Evolutionary conservation across 1,140 invertebrate species (phyloP), one percentile per base, ranked within the genome.

Genomic region (Maniola jurtina): DNA sequence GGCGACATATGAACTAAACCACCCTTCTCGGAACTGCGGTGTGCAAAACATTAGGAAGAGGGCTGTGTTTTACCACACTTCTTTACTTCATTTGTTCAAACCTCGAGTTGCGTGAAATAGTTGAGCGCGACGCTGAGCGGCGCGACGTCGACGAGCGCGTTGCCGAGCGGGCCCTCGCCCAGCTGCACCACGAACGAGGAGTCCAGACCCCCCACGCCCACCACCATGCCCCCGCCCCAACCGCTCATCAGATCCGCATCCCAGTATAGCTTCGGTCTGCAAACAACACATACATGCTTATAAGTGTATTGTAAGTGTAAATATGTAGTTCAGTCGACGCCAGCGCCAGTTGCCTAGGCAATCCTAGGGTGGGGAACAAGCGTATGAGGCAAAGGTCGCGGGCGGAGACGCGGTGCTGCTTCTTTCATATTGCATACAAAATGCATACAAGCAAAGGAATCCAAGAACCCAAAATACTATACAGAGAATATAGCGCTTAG

Each of bases 21-120:
- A 2, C 1, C 25, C 25, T 2, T 25, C 25, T 25, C 25, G 1
- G 25, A 25, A 25, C 25, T 25, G 25, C 25, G 25, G 25, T 25
- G 25, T 2, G 40, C 40, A 2, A 42, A 13, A 10, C 13, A 13
- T 13, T 5, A 13, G 9, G 40, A 42, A 42, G 13, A 5, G 40
- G 40, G 8, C 13, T 10, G 13, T 42, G 5, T 10, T 5, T 42
- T 42, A 42, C 52, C 35, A 25, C 1, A 4, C 25, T 25, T 25
- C 4, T 25, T 25, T n/a, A n/a, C n/a, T n/a, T n/a, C n/a, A n/a
- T n/a, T n/a, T n/a, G n/a, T n/a, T n/a, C n/a, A n/a, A n/a, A 96
- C 95, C 91, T 98, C 97, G 0, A 95, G 90, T 90, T 98, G 97
- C 11, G 93, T 95, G 48, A 98, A 93, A 90, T 98, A 98, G 83